A percentile compares a stretch with the other conserved stretches of the same genome.
These are phyloP conservation scores for Smittia aterrima DNA, from an alignment of 2,888 invertebrate species.

Conservation along the genomic window DNA sequence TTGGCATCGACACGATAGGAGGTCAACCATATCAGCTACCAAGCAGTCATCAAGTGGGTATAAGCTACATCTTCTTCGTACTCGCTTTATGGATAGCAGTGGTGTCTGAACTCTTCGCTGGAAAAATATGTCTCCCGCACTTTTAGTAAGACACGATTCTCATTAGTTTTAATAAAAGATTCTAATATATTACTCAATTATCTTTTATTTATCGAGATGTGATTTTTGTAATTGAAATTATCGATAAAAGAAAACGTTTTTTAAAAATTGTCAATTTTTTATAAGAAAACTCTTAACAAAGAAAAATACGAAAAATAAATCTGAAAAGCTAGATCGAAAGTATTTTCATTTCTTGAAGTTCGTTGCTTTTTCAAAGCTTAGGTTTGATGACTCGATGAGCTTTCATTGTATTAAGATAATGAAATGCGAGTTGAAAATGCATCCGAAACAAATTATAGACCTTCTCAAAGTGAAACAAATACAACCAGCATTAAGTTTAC, in stretches of 20 bases:
- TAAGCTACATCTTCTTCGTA: constrained; percentile 95
- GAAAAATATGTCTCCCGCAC: constrained; percentile 94
- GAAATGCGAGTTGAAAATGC: neutral
- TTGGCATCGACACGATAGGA: constrained; percentile 93
- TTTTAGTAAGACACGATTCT: too few relatives aligned
- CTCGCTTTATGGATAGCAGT: constrained; percentile 95
- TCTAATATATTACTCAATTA: too few relatives aligned
- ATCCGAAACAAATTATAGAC: too few relatives aligned
- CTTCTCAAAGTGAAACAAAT: too few relatives aligned
- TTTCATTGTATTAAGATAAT: too few relatives aligned
- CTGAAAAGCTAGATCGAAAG: neutral
- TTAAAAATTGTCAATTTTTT: constrained; percentile 37
- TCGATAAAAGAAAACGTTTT: constrained; percentile 4
- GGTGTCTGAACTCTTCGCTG: constrained; percentile 93
- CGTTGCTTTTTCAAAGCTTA: too few relatives aligned
- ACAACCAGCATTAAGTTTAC: too few relatives aligned
- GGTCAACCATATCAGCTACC: constrained; percentile 94
- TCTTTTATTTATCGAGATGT: too few relatives aligned
- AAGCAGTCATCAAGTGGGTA: constrained; percentile 91
- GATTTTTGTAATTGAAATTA: constrained; percentile 20
- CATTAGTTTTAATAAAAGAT: too few relatives aligned
- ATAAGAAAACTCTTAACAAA: constrained; percentile 17
- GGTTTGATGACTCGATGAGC: too few relatives aligned
- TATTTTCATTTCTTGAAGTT: neutral
- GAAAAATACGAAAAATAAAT: constrained; percentile 12